A percentile compares a stretch with the other conserved stretches of the same genome.
These are phyloP conservation scores for Pteronura brasiliensis DNA, from an alignment of 2,113 vertebrate species.

Conservation along the genomic window DNA sequence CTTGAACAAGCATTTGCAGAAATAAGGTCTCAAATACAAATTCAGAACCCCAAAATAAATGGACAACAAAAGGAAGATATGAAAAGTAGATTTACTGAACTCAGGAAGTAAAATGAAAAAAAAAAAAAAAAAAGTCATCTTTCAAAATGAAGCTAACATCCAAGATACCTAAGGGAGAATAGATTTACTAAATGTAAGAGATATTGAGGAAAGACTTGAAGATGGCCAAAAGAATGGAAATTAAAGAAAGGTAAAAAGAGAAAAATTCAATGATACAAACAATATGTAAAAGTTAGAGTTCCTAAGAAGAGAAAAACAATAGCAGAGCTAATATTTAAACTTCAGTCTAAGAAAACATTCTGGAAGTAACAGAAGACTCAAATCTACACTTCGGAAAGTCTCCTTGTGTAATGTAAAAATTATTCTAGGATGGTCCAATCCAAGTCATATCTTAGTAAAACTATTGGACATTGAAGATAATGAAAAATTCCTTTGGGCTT, in stretches of 20 bases:
- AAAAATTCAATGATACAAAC: neutral
- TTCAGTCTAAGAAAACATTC: neutral
- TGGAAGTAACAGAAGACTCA: neutral
- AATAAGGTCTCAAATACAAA: neutral
- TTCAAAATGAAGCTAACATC: neutral
- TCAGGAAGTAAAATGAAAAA: neutral
- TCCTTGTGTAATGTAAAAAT: neutral
- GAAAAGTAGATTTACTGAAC: slow-evolving; percentile 13
- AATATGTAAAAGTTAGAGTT: neutral
- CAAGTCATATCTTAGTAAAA: neutral
- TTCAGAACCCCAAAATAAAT: neutral
- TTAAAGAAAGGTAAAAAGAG: neutral
- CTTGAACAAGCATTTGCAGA: neutral
- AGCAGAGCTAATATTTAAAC: neutral
- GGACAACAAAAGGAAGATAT: neutral
- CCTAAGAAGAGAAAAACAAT: neutral
- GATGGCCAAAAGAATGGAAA: neutral
- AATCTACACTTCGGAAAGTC: neutral
- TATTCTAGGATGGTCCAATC: neutral
- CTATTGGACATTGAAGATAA: slow-evolving; percentile 15
- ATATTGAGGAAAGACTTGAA: neutral
- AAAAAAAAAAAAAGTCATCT: neutral
- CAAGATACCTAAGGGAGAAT: neutral
- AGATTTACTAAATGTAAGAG: neutral
- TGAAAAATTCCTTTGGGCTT: slow-evolving; percentile 42